Evolutionary conservation across 2,797 vertebrate species (phyloP), one percentile per base, ranked within the genome.

Genomic region (Amniataba percoides): DNA sequence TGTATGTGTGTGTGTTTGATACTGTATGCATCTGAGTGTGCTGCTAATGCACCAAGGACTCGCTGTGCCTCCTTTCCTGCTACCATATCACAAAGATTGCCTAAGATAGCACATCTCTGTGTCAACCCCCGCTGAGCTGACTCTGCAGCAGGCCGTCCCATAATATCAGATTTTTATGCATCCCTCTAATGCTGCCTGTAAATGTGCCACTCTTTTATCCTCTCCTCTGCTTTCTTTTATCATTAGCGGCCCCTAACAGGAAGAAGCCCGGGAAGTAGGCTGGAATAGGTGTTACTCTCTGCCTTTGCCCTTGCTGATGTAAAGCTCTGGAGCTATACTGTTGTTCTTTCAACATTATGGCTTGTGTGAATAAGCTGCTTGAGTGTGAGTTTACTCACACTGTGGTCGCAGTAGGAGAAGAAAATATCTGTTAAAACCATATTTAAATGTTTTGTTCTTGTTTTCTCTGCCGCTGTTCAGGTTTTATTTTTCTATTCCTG

Each of bases 111-210:
- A 85, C 79, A 89, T 90, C 84, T 83, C 83, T 8, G 72, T 84
- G 86, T 88, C 71, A 83, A 72, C 80, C 84, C 92, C 89, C 18
- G 59, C 90, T 87, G 89, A 72, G 90, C 85, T 74, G 85, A 87
- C 88, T 85, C 86, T 85, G 82, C 91, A 85, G 90, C 85, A 79
- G 84, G 68, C 88, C 64, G 8, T 84, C 79, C 83, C 67, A 72
- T 92, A 91, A 93, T 93, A 87, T 89, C 87, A 59, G 15, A 91
- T 90, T 89, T 92, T 87, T 90, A 93, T 92, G 92, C 88, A 70
- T 83, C 77, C 72, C 81, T 88, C 71, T 91, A 88, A 93, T 83
- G 72, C 70, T 14, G 80, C 74, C 69, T 83, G 81, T 89, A 92
- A 93, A 87, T 83, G 88, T 80, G 77, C 58, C 88, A 82, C 83